Percentiles rank a stretch among this genome's conserved stretches.
Conservation (phyloP, 2,113 vertebrate species). For the Rhodinocichla rosea region DNA sequence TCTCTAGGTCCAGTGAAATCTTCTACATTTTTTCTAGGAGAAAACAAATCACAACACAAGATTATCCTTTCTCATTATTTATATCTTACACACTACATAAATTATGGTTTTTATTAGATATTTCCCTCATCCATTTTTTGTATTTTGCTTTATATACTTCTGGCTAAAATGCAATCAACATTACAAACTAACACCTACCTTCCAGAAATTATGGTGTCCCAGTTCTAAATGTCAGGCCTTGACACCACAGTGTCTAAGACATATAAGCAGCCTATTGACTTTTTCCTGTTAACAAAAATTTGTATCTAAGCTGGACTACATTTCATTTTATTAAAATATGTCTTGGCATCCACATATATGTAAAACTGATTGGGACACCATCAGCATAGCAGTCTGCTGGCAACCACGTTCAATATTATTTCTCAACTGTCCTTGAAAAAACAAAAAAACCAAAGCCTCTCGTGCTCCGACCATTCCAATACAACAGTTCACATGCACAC, state of each 20-base stretch:
- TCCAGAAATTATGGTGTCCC: not conserved
- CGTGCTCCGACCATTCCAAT: not conserved
- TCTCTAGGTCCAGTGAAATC: conserved; percentile 97
- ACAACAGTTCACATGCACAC: not conserved
- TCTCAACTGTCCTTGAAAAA: not conserved
- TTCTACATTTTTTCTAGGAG: conserved; percentile 92
- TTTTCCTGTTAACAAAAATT: not conserved
- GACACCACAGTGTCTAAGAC: not conserved
- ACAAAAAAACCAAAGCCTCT: not conserved
- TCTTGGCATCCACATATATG: not conserved
- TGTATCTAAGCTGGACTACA: not conserved
- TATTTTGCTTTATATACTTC: not conserved
- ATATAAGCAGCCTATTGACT: not conserved
- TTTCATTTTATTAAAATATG: not conserved
- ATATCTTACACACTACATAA: not conserved
- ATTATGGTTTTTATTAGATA: not conserved
- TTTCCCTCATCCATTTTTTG: not conserved
- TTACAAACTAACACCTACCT: not conserved
- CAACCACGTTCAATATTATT: not conserved
- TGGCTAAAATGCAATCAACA: not conserved
- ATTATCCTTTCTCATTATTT: not conserved
- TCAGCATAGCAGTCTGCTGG: not conserved
- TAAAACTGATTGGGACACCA: not conserved
- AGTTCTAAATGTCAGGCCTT: not conserved
- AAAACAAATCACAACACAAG: not conserved